Conservation (phyloP, 2,113 vertebrate species). For the Myiozetetes cayanensis region DNA sequence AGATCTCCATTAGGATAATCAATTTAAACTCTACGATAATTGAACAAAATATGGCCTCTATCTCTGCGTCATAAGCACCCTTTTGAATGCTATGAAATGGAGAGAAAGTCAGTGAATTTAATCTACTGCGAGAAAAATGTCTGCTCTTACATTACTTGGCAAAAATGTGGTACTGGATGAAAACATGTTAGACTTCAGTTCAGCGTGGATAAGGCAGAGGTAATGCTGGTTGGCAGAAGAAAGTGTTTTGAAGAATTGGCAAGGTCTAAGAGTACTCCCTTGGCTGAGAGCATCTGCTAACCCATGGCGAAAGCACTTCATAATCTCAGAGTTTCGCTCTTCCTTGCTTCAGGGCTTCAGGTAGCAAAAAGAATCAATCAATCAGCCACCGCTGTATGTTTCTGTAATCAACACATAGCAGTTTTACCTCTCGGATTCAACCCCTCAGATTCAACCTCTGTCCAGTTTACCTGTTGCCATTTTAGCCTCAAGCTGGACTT, state of each 20-base stretch:
- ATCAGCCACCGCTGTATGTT: neutral
- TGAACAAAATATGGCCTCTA: neutral
- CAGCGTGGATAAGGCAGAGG: conserved; percentile 5
- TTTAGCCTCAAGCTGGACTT: neutral
- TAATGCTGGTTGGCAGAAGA: conserved; percentile 26
- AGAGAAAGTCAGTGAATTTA: conserved; percentile 14
- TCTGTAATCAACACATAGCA: neutral
- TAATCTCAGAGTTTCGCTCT: neutral
- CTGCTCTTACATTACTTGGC: conserved; percentile 11
- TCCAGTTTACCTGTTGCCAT: neutral
- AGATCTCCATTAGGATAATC: neutral
- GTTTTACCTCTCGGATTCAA: neutral
- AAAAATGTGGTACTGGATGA: conserved; percentile 17
- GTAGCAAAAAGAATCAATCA: neutral
- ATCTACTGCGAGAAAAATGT: neutral
- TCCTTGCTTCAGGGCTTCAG: neutral
- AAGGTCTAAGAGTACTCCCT: conserved; percentile 29
- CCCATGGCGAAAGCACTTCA: neutral
- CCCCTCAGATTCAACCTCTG: neutral
- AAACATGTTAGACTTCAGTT: conserved; percentile 21
- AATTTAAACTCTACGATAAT: conserved; percentile 2
- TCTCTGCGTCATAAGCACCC: neutral
- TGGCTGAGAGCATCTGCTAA: conserved; percentile 49
- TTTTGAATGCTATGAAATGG: neutral
- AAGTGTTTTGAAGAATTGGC: conserved; percentile 48